phyloP scores from a whole-genome alignment of 2,113 vertebrate genomes.

The Poeciliopsis prolifica region DNA sequence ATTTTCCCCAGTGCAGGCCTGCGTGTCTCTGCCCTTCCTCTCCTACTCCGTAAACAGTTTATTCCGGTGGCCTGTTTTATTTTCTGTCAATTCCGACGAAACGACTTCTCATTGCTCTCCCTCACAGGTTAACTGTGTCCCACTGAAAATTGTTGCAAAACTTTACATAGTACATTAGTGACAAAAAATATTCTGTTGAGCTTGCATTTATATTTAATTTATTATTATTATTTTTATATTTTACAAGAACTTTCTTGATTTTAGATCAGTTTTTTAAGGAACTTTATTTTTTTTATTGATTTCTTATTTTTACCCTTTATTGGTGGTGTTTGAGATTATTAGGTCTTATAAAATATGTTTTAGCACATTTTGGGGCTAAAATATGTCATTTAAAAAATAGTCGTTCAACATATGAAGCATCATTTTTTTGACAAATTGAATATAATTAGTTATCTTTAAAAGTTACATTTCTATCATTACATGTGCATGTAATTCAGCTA shows the following conservation, averaged over 20 bases:
- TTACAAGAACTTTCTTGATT: not conserved
- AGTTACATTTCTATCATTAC: no score
- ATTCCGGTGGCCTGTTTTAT: conserved; percentile 9
- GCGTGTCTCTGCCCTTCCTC: not conserved
- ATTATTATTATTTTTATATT: not conserved
- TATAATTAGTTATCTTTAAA: no score
- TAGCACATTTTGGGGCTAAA: not conserved
- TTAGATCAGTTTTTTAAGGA: not conserved
- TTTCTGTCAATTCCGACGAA: not conserved
- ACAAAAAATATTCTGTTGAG: not conserved
- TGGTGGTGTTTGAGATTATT: not conserved
- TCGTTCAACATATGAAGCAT: not conserved
- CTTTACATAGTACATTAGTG: not conserved
- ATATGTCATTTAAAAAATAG: not conserved
- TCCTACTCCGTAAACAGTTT: conserved; percentile 7
- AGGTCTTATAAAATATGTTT: not conserved
- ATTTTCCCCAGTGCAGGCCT: conserved; percentile 19
- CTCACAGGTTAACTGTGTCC: not conserved
- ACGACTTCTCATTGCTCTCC: conserved; percentile 1
- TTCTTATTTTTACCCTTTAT: not conserved
- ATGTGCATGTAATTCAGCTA: not conserved
- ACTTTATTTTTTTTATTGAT: not conserved
- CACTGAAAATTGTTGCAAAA: not conserved
- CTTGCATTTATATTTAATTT: no score
- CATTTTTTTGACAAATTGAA: no score